phyloP scores from a whole-genome alignment of 2,113 vertebrate species.

The Ornithorhynchus anatinus region DNA sequence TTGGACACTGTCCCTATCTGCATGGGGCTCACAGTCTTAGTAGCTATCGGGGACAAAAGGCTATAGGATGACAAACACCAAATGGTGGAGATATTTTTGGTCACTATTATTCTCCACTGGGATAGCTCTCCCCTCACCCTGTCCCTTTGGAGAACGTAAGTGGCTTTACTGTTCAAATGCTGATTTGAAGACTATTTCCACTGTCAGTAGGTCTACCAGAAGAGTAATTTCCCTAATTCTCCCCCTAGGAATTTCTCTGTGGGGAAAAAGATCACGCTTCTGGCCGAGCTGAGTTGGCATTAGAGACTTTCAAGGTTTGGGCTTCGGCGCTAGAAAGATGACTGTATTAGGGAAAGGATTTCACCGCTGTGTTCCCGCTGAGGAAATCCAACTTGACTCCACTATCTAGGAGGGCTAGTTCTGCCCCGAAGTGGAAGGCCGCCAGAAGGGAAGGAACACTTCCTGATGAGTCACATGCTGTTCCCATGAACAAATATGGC shows the following conservation, averaged over 20 bases:
- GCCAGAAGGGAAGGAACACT: constrained; percentile 62
- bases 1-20: no score
- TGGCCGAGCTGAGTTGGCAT: not conserved
- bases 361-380: constrained; percentile 38
- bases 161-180: no score
- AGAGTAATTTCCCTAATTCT: no score
- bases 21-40: no score
- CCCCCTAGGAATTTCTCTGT: no score
- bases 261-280: constrained; percentile 12
- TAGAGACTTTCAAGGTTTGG: constrained; percentile 30
- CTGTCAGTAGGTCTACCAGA: not conserved
- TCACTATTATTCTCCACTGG: no score
- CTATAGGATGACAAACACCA: no score
- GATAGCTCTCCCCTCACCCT: no score
- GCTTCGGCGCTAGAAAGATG: constrained; percentile 60
- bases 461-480: constrained; percentile 71
- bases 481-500: constrained; percentile 79
- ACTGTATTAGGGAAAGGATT: constrained; percentile 80
- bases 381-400: constrained; percentile 65
- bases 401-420: constrained; percentile 65
- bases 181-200: no score
- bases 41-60: no score
- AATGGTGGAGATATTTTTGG: no score
- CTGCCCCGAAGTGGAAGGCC: constrained; percentile 63
- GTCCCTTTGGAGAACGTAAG: no score